These are phyloP conservation scores for Poeciliopsis gracilis DNA, from an alignment of 2,797 vertebrate species.

Conservation along the genomic window DNA sequence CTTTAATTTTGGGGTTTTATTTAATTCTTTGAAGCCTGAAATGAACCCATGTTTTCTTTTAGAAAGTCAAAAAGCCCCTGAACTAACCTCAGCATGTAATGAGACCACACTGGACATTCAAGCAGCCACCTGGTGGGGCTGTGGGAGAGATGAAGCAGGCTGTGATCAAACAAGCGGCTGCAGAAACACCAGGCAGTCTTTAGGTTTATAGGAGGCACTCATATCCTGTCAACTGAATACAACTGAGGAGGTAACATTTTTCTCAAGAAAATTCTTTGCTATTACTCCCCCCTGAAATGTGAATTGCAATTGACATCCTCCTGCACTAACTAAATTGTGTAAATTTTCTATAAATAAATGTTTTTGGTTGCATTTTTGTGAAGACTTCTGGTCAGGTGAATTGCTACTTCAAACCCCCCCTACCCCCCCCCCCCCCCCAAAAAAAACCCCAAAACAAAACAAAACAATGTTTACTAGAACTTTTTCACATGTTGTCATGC, in stretches of 20 bases:
- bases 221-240: conserved; percentile 33
- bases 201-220: conserved; percentile 49
- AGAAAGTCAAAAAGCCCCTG: conserved; percentile 33
- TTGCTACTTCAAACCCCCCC: no score
- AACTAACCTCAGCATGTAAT: conserved; percentile 22
- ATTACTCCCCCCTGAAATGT: conserved; percentile 33
- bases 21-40: background rate
- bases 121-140: conserved; percentile 71
- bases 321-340: background rate
- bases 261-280: conserved; percentile 52
- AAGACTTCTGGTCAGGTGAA: background rate
- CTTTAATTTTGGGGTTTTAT: background rate
- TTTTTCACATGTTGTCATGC: background rate
- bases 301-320: conserved; percentile 27
- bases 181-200: conserved; percentile 42
- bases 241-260: conserved; percentile 51
- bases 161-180: conserved; percentile 49
- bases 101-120: conserved; percentile 15
- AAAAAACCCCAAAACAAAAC: no score
- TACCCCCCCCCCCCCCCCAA: no score
- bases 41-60: conserved; percentile 6
- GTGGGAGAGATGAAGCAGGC: conserved; percentile 57
- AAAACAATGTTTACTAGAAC: background rate
- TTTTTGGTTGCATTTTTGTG: background rate
- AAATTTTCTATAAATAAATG: background rate